These are phyloP conservation scores for Nasonovia ribisnigri DNA, from an alignment of 2,888 invertebrate genomes.

Conservation along the genomic window DNA sequence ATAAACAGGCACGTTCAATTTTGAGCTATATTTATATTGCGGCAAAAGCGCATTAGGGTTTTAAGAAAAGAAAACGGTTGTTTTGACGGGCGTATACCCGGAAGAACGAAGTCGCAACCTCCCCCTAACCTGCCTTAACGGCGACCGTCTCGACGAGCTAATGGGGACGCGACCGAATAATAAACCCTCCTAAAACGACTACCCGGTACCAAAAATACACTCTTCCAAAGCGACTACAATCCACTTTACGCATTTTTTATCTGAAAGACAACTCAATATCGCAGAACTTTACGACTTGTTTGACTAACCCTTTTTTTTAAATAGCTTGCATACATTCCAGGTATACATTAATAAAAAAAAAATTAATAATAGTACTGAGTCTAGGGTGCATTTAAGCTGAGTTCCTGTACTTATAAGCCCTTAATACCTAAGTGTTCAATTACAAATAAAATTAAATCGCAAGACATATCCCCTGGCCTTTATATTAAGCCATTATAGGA, in stretches of 20 bases:
- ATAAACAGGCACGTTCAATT: not conserved
- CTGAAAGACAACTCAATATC: not conserved
- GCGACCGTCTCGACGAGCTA: constrained; percentile 57
- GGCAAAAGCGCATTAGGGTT: not conserved
- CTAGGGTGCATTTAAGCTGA: too few species aligned
- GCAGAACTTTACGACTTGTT: not conserved
- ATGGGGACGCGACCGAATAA: constrained; percentile 37
- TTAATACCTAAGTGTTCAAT: not conserved
- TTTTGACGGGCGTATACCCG: constrained; percentile 30
- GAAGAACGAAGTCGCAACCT: constrained; percentile 5
- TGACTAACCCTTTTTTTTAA: not conserved
- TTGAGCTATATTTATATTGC: not conserved
- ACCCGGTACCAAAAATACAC: constrained; percentile 58
- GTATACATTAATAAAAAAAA: not conserved
- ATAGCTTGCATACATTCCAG: not conserved
- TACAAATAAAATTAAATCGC: not conserved
- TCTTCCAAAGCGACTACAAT: not conserved
- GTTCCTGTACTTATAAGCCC: not conserved
- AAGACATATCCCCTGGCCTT: not conserved
- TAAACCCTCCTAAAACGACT: constrained; percentile 41
- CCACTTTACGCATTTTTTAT: not conserved
- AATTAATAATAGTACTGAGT: not conserved
- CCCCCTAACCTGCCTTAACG: constrained; percentile 64
- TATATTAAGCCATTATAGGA: not conserved
- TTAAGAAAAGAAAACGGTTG: constrained; percentile 14